Conservation (phyloP, 2,113 vertebrate genomes). For the Xerus inauris region DNA sequence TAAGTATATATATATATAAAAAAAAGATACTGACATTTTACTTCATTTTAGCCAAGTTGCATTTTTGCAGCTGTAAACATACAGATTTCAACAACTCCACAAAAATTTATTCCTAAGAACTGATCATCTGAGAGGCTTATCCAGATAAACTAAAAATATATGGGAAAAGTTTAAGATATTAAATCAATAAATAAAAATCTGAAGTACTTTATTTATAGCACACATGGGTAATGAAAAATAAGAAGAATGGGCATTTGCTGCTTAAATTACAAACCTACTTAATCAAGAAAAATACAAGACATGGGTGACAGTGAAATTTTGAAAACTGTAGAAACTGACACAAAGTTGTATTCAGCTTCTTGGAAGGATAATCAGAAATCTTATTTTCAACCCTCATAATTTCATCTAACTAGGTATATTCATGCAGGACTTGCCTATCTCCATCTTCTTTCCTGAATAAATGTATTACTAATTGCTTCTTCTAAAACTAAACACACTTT, state of each 20-base stretch:
- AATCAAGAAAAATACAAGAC: constrained; percentile 28
- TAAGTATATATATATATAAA: too few species aligned
- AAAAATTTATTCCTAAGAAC: not conserved
- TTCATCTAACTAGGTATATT: not conserved
- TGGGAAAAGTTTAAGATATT: not conserved
- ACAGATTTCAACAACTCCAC: constrained; percentile 26
- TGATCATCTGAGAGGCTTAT: not conserved
- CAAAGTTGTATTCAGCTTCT: constrained; percentile 4
- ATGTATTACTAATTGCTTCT: constrained; percentile 14
- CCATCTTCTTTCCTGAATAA: constrained; percentile 28
- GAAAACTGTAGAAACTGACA: constrained; percentile 19
- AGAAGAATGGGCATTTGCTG: not conserved
- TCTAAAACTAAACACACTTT: constrained; percentile 13
- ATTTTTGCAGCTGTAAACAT: constrained; percentile 47
- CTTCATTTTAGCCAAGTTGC: constrained; percentile 39
- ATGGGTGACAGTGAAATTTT: not conserved
- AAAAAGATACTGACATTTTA: constrained; percentile 41
- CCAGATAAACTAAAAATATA: not conserved
- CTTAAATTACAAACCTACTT: constrained; percentile 26
- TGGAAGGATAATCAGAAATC: constrained; percentile 6
- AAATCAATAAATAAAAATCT: not conserved
- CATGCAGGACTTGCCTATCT: not conserved
- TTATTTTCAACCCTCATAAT: constrained; percentile 40
- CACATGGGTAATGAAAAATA: not conserved
- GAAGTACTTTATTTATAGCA: not conserved